Evolutionary conservation across 2,797 vertebrate species (phyloP), one percentile per base, ranked within the genome.

Genomic region (Argya squamiceps): DNA sequence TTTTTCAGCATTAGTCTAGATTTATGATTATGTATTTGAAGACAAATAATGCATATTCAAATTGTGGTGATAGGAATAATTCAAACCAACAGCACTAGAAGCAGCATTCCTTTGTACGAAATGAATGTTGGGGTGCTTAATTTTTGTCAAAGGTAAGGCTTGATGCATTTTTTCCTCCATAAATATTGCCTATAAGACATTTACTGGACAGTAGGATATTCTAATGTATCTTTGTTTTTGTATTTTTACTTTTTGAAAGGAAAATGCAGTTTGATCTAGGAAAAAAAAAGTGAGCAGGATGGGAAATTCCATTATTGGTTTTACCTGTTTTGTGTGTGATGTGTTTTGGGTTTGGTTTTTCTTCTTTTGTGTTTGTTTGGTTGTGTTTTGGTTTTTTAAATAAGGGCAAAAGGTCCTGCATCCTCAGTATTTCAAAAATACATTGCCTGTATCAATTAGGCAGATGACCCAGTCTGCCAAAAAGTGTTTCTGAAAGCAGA

Each of bases 131-230:
- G 58, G 43, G 67, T 86, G 90, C 95, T 92, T 96, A 29, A 34
- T 52, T 95, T 96, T 92, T 92, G 43, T 78, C 37, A 88, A 73
- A 77, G 62, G 26, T 96, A 50, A 52, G 85, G 34, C 89, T 92
- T 64, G 89, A 64, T 86, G 60, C 69, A 60, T 88, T 87, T 92
- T 92, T 95, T 89, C 29, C 47, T 94, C 52, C 92, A 79, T 92
- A 94, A 92, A 71, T 83, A 83, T 82, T 92, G 59, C 84, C 92
- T 96, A 55, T 93, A 86, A 91, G 88, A 93, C 87, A 92, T 97
- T 89, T 96, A 91, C 85, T 87, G 91, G 70, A 96, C 67, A 87
- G 41, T 95, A 95, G 67, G 60, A 62, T 97, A 94, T 95, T 87
- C 63, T 92, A 84, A 95, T 91, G 58, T 95, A 91, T 82, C 58